Evolutionary conservation across 2,113 vertebrate species (phyloP), one percentile per base, ranked within the genome.

Genomic region (Suncus etruscus): DNA sequence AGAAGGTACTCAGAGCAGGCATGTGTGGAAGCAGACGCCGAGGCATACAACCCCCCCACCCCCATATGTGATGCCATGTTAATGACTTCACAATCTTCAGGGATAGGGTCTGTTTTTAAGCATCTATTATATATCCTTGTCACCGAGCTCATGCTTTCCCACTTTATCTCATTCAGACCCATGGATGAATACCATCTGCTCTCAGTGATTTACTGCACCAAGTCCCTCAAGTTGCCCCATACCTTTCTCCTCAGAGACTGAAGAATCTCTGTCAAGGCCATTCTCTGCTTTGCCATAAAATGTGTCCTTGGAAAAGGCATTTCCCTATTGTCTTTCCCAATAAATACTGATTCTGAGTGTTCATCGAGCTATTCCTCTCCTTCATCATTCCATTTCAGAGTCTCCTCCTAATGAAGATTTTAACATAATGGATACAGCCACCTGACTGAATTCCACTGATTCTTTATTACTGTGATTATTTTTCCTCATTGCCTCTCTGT

Each of bases 271-370:
- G 86, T 94, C 95, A 95, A 94, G 95, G 95, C 95, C 69, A 3
- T 93, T 92, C 85, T 92, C 91, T 77, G 47, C 87, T 86, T 94
- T 83, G 85, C 87, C 79, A 91, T 95, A 95, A 95, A 96, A 95
- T 66, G 90, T 95, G 95, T 92, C 96, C 95, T 96, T 97, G 96
- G 80, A 78, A 92, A 29, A 83, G 76, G 83, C 90, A 78, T 90
- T 79, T 96, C 91, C 82, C 86, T 54, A 48, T 93, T 90, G 93
- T 94, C 95, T 91, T 96, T 93, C 86, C 90, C 95, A 94, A 96
- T 95, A 96, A 97, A 96, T 95, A 95, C 94, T 94, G 83, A 96
- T 95, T 93, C 92, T n/a, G 47, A 84, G 90, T 32, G 79, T 89
- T 94, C 94, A 68, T 83, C 93, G 86, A 91, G 86, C 39, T 15